Evolutionary conservation across 2,797 vertebrate genomes (phyloP).

Genomic region (Enteromius mattozi): DNA sequence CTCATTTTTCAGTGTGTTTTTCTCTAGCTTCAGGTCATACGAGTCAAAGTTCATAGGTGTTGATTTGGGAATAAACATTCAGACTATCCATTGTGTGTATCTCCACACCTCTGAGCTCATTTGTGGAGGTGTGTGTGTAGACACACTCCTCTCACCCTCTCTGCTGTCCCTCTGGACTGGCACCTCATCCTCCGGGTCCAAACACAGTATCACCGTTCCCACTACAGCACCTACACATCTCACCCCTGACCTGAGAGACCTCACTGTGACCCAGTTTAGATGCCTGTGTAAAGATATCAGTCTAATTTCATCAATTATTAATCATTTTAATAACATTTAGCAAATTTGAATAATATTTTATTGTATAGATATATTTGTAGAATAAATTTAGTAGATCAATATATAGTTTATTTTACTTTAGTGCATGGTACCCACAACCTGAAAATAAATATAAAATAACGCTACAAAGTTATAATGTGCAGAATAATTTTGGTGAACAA

Average conservation of each 20-base stretch:
- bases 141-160: conserved; percentile 57
- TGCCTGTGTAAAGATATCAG: not conserved
- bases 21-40: not conserved
- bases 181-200: conserved; percentile 46
- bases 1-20: conserved; percentile 17
- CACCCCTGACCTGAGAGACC: conserved; percentile 21
- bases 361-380: not conserved
- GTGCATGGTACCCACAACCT: not conserved
- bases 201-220: conserved; percentile 32
- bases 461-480: not conserved
- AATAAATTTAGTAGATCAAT: not conserved
- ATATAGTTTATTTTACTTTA: not conserved
- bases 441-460: not conserved
- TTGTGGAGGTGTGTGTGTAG: conserved; percentile 50
- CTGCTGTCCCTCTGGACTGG: conserved; percentile 28
- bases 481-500: not conserved
- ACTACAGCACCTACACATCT: conserved; percentile 39
- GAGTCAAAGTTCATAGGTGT: conserved; percentile 12
- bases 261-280: not conserved
- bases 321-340: not conserved
- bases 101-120: conserved; percentile 54
- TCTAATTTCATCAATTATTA: not conserved
- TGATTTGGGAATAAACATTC: conserved; percentile 45
- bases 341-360: not conserved
- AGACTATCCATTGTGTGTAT: conserved; percentile 34